These are phyloP conservation scores for Macquaria ambigua DNA, from an alignment of 2,113 vertebrate species.

Conservation along the genomic window DNA sequence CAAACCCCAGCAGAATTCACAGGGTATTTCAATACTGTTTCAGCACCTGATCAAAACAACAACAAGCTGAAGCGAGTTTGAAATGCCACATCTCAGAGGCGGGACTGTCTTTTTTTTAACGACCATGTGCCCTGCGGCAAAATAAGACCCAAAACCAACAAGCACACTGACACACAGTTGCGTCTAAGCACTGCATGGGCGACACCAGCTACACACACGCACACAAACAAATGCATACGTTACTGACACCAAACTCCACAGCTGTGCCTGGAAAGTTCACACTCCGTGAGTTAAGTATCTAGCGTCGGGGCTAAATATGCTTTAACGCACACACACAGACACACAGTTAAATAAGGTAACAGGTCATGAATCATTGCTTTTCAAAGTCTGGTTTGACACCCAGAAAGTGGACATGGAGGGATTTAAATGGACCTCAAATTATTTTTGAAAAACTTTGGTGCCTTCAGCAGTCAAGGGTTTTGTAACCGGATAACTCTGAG, in stretches of 20 bases:
- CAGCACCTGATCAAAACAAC: background rate
- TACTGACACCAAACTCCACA: constrained; percentile 46
- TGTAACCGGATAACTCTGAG: background rate
- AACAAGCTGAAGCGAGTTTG: background rate
- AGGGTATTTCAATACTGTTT: background rate
- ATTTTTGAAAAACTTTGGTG: constrained; percentile 7
- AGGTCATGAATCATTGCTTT: constrained; percentile 18
- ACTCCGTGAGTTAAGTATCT: constrained; percentile 35
- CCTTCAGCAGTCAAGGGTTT: background rate
- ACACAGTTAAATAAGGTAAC: constrained; percentile 18
- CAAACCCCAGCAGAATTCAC: background rate
- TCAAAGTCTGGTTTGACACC: constrained; percentile 25
- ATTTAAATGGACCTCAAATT: constrained; percentile 6
- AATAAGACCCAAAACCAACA: constrained; percentile 9
- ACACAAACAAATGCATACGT: constrained; percentile 11
- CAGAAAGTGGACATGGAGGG: background rate
- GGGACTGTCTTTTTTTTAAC: background rate
- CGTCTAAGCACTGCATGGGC: background rate
- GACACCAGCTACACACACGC: constrained; percentile 8
- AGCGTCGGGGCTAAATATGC: constrained; percentile 33
- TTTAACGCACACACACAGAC: background rate
- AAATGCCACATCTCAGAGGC: background rate
- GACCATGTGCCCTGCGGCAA: background rate
- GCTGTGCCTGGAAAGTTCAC: constrained; percentile 71
- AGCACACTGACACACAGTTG: background rate